Conservation (phyloP, 2,888 invertebrate genomes). For the Heliconius charithonia region DNA sequence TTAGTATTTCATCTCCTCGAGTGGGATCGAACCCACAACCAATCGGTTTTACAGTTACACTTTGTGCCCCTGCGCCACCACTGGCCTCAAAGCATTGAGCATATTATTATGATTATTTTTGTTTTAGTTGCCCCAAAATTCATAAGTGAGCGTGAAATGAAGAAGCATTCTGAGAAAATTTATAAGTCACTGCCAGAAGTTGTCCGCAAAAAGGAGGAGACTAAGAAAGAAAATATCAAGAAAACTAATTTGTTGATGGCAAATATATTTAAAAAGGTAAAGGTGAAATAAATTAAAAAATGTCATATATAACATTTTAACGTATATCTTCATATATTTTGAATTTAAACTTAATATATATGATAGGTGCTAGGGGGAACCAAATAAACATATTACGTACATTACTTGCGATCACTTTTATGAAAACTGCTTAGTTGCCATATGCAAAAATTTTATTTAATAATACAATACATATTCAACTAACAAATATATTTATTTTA, state of each 20-base stretch:
- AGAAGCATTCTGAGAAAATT: slow-evolving; percentile 77
- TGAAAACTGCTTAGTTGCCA: not conserved
- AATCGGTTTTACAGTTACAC: no score
- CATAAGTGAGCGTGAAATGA: slow-evolving; percentile 77
- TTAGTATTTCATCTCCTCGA: no score
- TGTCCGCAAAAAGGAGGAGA: slow-evolving; percentile 84
- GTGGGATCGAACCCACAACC: no score
- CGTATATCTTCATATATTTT: no score
- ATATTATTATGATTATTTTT: not conserved
- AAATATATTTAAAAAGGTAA: slow-evolving; percentile 90
- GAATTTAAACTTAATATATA: no score
- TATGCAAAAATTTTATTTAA: not conserved
- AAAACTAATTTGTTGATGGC: slow-evolving; percentile 90
- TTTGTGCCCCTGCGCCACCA: no score
- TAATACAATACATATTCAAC: not conserved
- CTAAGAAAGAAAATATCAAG: slow-evolving; percentile 84
- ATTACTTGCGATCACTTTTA: not conserved
- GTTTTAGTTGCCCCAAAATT: slow-evolving; percentile 72
- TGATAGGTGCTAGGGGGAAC: no score
- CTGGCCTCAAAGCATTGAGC: no score
- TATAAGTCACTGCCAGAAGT: slow-evolving; percentile 90
- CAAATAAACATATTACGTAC: no score
- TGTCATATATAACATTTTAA: not conserved
- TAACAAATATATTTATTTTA: not conserved
- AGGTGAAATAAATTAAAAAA: slow-evolving; percentile 73